A percentile compares a stretch with the other conserved stretches of the same genome.
phyloP scores from a whole-genome alignment of 1,140 invertebrate genomes.

The Drosophila lacertosa region DNA sequence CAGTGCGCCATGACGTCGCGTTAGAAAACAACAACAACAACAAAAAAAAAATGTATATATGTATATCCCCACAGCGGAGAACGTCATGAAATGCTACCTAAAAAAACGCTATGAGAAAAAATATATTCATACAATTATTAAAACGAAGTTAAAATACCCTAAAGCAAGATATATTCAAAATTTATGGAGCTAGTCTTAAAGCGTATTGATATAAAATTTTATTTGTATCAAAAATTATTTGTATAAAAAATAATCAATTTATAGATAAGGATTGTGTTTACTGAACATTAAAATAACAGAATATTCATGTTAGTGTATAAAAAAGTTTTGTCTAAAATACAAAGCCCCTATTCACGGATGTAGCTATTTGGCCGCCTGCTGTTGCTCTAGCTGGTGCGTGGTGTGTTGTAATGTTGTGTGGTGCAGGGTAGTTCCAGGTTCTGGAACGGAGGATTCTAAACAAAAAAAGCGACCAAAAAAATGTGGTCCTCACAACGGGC shows the following conservation, averaged over 20 bases:
- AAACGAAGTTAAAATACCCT: slow-evolving; percentile 17
- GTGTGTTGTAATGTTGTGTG: slow-evolving; percentile 10
- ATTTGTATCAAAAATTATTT: too few relatives aligned
- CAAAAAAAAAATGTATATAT: slow-evolving; percentile 25
- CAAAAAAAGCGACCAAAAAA: too few relatives aligned
- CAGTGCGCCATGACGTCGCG: slow-evolving; percentile 49
- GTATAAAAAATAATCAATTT: too few relatives aligned
- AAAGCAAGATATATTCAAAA: neutral
- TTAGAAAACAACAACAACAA: slow-evolving; percentile 45
- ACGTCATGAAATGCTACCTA: slow-evolving; percentile 53
- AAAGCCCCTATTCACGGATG: slow-evolving; percentile 4
- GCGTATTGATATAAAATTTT: too few relatives aligned
- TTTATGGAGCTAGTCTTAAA: too few relatives aligned
- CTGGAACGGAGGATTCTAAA: slow-evolving; percentile 27
- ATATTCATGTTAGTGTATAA: neutral
- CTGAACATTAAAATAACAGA: neutral
- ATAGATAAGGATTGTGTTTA: neutral
- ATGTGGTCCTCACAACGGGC: slow-evolving; percentile 34
- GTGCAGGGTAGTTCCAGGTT: slow-evolving; percentile 24
- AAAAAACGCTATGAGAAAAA: slow-evolving; percentile 13
- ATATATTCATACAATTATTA: neutral
- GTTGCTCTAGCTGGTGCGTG: slow-evolving; percentile 23
- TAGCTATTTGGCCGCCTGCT: slow-evolving; percentile 29
- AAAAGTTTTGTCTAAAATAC: neutral
- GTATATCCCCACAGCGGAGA: slow-evolving; percentile 57